phyloP scores from a whole-genome alignment of 2,113 vertebrate genomes.

The Pituophis catenifer region DNA sequence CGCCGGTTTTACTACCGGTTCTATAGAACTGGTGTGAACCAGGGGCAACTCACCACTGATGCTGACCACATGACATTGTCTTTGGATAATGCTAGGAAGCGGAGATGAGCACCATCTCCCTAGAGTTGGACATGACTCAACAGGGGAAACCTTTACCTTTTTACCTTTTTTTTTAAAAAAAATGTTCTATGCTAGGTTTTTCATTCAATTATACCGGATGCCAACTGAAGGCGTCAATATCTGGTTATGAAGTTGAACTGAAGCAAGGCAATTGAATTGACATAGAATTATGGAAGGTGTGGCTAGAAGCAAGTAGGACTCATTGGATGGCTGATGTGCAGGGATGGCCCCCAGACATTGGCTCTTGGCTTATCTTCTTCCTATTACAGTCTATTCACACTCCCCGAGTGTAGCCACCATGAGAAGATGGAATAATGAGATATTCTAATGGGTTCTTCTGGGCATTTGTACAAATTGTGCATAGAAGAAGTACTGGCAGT shows the following conservation, averaged over 20 bases:
- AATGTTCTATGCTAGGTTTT: background rate
- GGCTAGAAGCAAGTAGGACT: too few species aligned
- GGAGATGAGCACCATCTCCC: background rate
- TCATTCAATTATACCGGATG: rapidly evolving
- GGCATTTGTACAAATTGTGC: background rate
- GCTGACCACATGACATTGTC: background rate
- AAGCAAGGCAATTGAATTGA: slow-evolving; percentile 30
- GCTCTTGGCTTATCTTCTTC: background rate
- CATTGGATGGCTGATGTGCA: background rate
- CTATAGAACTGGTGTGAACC: too few species aligned
- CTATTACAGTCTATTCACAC: background rate
- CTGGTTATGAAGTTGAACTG: background rate
- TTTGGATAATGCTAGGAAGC: background rate
- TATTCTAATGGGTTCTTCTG: background rate
- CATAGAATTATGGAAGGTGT: background rate
- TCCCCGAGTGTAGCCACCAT: background rate
- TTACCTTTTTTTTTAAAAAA: background rate
- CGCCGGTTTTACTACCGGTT: too few species aligned
- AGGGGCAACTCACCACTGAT: background rate
- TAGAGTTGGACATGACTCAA: background rate
- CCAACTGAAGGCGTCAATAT: rapidly evolving
- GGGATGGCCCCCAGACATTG: too few species aligned
- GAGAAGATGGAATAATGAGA: background rate
- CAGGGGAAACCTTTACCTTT: background rate
- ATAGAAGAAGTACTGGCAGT: background rate